Evolutionary conservation across 2,797 vertebrate genomes (phyloP).

Genomic region (Hydrophis major): DNA sequence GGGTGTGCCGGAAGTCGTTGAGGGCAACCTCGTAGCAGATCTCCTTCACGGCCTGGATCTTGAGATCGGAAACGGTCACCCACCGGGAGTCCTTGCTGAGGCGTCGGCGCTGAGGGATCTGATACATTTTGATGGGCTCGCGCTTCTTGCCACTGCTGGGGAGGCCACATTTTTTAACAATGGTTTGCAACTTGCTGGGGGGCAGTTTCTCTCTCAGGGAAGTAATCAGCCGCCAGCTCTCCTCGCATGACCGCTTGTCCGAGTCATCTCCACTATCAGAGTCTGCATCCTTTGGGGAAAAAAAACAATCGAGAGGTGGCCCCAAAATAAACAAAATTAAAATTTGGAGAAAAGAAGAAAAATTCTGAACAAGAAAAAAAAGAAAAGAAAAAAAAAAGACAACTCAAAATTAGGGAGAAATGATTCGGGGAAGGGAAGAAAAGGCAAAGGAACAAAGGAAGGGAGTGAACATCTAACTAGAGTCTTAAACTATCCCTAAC

Average conservation of each 20-base stretch:
- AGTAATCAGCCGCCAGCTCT: slow-evolving; percentile 99
- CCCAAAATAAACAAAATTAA: slow-evolving; percentile 90
- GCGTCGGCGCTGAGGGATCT: slow-evolving; percentile 93
- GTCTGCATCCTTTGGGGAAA: slow-evolving; percentile 97
- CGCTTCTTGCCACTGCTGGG: slow-evolving; percentile 98
- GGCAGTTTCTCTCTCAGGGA: slow-evolving; percentile 99
- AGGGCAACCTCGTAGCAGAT: slow-evolving; percentile 98
- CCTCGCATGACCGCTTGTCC: slow-evolving; percentile 99
- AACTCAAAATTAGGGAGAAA: slow-evolving; percentile 75
- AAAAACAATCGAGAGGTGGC: slow-evolving; percentile 84
- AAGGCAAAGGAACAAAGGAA: slow-evolving; percentile 60
- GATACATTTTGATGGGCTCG: slow-evolving; percentile 97
- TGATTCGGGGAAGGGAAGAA: neutral
- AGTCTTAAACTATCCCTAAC: slow-evolving; percentile 60
- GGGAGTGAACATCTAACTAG: slow-evolving; percentile 67
- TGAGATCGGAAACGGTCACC: slow-evolving; percentile 98
- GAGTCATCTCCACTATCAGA: slow-evolving; percentile 99
- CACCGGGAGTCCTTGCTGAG: slow-evolving; percentile 98
- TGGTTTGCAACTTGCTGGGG: slow-evolving; percentile 98
- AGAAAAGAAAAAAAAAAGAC: slow-evolving; percentile 78
- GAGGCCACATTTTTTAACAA: slow-evolving; percentile 99
- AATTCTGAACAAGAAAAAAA: slow-evolving; percentile 78
- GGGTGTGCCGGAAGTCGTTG: slow-evolving; percentile 95
- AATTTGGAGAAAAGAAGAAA: slow-evolving; percentile 81
- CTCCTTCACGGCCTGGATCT: slow-evolving; percentile 99